Conservation (phyloP, 64 coral and sea anemone species). For the Dendrophyllia cribrosa region DNA sequence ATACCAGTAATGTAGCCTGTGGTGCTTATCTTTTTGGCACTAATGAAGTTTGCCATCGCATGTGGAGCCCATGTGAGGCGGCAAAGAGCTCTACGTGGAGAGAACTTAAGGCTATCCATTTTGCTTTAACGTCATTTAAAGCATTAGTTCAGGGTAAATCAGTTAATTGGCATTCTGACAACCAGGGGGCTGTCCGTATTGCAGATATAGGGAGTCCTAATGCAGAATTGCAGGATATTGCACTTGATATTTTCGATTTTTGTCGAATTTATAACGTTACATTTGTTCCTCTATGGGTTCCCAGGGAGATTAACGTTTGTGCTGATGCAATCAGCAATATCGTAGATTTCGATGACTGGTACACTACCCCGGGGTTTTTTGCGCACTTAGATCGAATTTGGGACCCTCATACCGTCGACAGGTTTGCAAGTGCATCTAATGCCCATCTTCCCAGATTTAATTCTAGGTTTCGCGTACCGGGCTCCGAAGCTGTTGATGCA, state of each 20-base stretch:
- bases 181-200: slow-evolving; percentile 10
- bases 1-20: no score
- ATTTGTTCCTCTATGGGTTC: slow-evolving; percentile 2
- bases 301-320: slow-evolving; percentile 34
- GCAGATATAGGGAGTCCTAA: no score
- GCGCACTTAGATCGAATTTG: not conserved
- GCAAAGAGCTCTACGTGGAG: no score
- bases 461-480: not conserved
- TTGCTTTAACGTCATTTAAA: not conserved
- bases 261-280: no score
- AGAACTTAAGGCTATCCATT: no score
- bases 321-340: slow-evolving; percentile 23
- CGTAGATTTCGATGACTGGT: slow-evolving; percentile 20
- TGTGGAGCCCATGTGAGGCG: no score
- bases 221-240: no score
- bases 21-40: no score
- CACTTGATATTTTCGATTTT: no score
- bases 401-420: slow-evolving; percentile 50
- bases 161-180: slow-evolving; percentile 29
- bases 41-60: no score
- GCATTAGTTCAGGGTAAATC: not conserved
- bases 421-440: slow-evolving; percentile 26
- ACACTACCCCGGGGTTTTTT: not conserved
- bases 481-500: not conserved
- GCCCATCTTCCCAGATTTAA: no score